These are phyloP conservation scores for Slavum lentiscoides DNA, from an alignment of 2,888 invertebrate species.

Conservation along the genomic window DNA sequence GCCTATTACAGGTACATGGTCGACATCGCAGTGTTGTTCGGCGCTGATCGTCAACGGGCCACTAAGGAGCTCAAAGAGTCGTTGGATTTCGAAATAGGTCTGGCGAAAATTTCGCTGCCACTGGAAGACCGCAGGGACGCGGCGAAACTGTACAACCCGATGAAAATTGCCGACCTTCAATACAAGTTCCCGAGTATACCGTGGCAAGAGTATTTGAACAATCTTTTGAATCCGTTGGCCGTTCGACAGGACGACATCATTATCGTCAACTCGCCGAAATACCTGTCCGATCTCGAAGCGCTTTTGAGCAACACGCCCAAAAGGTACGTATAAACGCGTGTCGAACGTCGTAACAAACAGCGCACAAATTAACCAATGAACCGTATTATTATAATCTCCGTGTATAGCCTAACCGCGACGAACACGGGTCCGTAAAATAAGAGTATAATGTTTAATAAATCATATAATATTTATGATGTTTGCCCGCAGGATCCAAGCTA, in stretches of 20 bases:
- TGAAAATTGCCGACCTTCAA: constrained; percentile 78
- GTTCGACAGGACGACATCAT: constrained; percentile 74
- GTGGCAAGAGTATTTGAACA: constrained; percentile 84
- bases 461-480: neutral
- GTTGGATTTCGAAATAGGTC: constrained; percentile 82
- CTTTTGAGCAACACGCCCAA: constrained; percentile 66
- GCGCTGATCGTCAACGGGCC: constrained; percentile 74
- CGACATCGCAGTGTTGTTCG: constrained; percentile 81
- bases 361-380: too few relatives aligned
- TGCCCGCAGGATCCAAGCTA: constrained; percentile 70
- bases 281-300: constrained; percentile 72
- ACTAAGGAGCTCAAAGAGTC: constrained; percentile 75
- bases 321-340: constrained; percentile 59
- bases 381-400: too few relatives aligned
- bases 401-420: neutral
- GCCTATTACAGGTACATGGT: constrained; percentile 87
- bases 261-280: constrained; percentile 83
- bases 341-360: neutral
- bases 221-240: constrained; percentile 71
- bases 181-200: constrained; percentile 74
- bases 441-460: too few relatives aligned
- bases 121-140: constrained; percentile 89
- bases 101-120: constrained; percentile 89
- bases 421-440: too few relatives aligned
- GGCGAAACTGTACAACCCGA: constrained; percentile 87